Base-by-base conservation (phyloP, 1,140 invertebrate genomes). In the Dreissena polymorpha region DNA sequence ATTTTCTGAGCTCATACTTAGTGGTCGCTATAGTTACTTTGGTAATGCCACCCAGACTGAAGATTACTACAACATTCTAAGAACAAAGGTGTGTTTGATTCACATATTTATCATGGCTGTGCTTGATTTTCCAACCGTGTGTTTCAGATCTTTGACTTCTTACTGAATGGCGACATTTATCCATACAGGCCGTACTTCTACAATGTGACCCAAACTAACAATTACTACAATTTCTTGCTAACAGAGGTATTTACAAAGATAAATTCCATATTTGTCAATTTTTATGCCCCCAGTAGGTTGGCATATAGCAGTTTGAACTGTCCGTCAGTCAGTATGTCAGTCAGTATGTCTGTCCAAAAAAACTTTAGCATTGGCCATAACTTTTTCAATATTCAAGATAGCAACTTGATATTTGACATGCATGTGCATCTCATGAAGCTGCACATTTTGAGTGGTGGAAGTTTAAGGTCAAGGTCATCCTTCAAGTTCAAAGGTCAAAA, bases 191-290 rank as follows among this genome's bases (percentile, higher is more conserved):
- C 96, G 0, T 94, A 92, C 18, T 98, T 97, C 88, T 94, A 94
- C 86, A 97, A 97, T 89, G 93, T 95, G 63, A 97, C 97, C 8
- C 96, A 96, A 0, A 96, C 95, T 75, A 93, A 94, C 63, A 95
- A 95, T 89, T 97, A 97, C 89, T 97, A 95, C 87, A 98, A 98
- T 91, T 97, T 95, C 88, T 90, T 98, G 0, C 92, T 95, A 12
- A 93, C 94, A 0, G 91, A 94, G 76, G 90, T 91, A 88, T 83
- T 64, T 83, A 29, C 1, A 65, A 14, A n/a, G 21, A 57, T 27
- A 23, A n/a, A 69, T 79, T 50, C 14, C n/a, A 53, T 39, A 39
- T 39, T 39, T 39, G 39, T 39, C n/a, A n/a, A n/a, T n/a, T n/a
- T n/a, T n/a, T n/a, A n/a, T n/a, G n/a, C n/a, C n/a, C n/a, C n/a